Evolutionary conservation across 2,888 invertebrate genomes (phyloP).

Genomic region (Choreutis nemorana): DNA sequence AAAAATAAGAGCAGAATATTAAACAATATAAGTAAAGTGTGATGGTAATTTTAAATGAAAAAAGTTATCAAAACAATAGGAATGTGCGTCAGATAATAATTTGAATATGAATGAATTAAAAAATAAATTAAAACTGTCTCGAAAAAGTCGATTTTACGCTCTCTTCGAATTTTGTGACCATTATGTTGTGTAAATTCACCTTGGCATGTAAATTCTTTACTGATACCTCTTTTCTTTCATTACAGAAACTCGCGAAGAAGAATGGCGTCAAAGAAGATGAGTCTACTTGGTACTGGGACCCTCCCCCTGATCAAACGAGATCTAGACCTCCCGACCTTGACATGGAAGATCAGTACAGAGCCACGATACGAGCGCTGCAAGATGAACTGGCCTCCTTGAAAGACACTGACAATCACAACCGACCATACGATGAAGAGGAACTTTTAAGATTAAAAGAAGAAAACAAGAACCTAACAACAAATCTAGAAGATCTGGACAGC

Average conservation of each 20-base stretch:
- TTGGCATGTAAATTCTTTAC: too few species aligned
- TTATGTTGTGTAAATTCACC: too few species aligned
- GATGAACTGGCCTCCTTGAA: conserved; percentile 47
- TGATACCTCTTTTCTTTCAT: too few species aligned
- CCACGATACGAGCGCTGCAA: conserved; percentile 42
- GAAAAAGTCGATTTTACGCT: too few species aligned
- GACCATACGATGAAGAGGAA: conserved; percentile 37
- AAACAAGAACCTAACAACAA: conserved; percentile 62
- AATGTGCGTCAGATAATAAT: too few species aligned
- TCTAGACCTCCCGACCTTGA: conserved; percentile 18
- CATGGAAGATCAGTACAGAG: conserved; percentile 30
- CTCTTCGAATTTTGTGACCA: too few species aligned
- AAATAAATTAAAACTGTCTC: too few species aligned
- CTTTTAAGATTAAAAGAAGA: conserved; percentile 61
- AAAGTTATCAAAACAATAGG: too few species aligned
- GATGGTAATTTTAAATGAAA: too few species aligned
- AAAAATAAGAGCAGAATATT: too few species aligned
- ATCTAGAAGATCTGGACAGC: conserved; percentile 75
- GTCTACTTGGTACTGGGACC: conserved; percentile 64
- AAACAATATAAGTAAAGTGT: too few species aligned
- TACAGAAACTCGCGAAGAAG: conserved; percentile 46
- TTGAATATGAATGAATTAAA: too few species aligned
- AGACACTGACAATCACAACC: conserved; percentile 27
- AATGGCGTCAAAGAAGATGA: conserved; percentile 57
- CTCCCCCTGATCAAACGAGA: conserved; percentile 28